Evolutionary conservation across 2,113 vertebrate genomes (phyloP), one percentile per base, ranked within the genome.

Genomic region (Balaenoptera acutorostrata): DNA sequence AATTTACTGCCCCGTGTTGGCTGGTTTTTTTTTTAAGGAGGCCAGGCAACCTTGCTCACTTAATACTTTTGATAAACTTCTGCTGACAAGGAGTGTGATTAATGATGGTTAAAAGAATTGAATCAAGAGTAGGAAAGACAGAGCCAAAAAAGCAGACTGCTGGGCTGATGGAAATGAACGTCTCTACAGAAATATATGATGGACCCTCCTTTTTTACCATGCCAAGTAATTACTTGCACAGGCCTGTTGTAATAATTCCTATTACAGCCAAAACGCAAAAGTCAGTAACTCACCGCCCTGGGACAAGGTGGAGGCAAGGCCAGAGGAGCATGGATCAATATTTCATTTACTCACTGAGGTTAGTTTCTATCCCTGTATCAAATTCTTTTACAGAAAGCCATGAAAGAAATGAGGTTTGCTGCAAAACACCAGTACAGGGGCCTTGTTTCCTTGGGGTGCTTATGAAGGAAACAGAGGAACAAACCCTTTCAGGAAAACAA

Each of bases 291-390:
- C 99, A 99, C 99, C 99, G 98, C 98, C 97, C 99, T 99, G 99
- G 99, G 99, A 99, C 99, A 99, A 99, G 99, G 99, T 99, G 99
- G 99, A 99, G 99, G 99, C 99, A 99, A 99, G 99, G 99, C 99
- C 99, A 99, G 99, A 98, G 99, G 98, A 99, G 99, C 98, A 98
- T 96, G 98, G 99, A 99, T 99, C 99, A 99, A 99, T 99, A 99
- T 99, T 99, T 99, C 99, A 99, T 99, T 99, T 99, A 99, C 99
- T 99, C 99, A 98, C 99, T 98, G 99, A 98, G 99, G 99, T 99
- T 99, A 98, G 99, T 99, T 99, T 99, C 99, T 98, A 98, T 99
- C 99, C 99, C 99, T 99, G 99, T 99, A 99, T 99, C 99, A 99
- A 99, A 99, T 99, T 99, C 99, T 99, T 98, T 99, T 99, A 99